Base-by-base conservation (phyloP, 2,113 vertebrate species). In the Triplophysa siluroides region DNA sequence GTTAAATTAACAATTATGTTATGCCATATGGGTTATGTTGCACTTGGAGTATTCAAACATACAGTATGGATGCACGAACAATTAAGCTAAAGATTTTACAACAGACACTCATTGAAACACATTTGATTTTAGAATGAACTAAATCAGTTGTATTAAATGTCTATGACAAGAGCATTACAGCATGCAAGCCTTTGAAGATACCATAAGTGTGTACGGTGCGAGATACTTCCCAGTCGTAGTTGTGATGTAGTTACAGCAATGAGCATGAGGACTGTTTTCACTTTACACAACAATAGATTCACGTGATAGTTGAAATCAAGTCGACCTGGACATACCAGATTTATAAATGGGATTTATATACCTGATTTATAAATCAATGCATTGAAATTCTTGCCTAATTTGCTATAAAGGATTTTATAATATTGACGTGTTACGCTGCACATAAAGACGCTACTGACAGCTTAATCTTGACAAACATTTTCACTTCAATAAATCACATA, bases 181-280 rank as follows among this genome's bases (percentile, higher is more conserved):
- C 12, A 26, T 33, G 18, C 58, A n/a, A 56, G 68, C 77, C 43
- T 50, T 65, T 79, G 70, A 83, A 83, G 69, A 77, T 72, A 58
- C 69, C 47, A 70, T 58, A 75, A 43, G 10, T 43, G 41, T 43
- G 78, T 73, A 75, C 80, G 38, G 29, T 47, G 13, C 19, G 81
- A 85, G 85, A 87, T 60, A 66, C 38, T 69, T 41, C 19, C 16
- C 73, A 64, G 23, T 76, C 73, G 50, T 69, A 56, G 58, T 61
- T 43, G 43, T 50, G 83, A 81, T 89, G 71, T 38, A 64, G 73
- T 83, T 86, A 68, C 86, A 26, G 81, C 75, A n/a, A 78, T 26
- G 66, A n/a, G 76, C 54, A 75, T 74, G 64, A 61, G 71, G 38
- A 66, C 83, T 88, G 69, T 64, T 54, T 12, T 70, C 61, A 75